Evolutionary conservation across 1,140 invertebrate genomes (phyloP), one percentile per base, ranked within the genome.

Genomic region (Lepidurus couesii): DNA sequence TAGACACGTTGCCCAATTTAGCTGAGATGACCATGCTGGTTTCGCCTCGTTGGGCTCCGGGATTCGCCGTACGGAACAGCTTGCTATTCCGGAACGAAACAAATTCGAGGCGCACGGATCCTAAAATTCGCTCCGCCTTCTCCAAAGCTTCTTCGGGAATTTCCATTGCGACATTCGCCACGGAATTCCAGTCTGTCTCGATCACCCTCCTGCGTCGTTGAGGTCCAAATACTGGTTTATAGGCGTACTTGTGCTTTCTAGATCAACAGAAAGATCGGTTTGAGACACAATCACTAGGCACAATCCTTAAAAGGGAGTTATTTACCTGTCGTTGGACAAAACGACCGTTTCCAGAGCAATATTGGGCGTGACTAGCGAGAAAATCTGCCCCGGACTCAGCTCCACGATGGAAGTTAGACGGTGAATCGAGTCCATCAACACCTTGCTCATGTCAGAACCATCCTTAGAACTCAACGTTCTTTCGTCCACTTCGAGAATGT

Each of bases 401-500:
- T 80, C 75, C 2, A 83, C 81, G 73, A 80, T 80, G n/a, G 80
- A 75, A 6, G 81, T 80, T 77, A 83, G 84, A 21, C 75, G 80
- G 65, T 84, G 81, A 45, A 84, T 83, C n/a, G 82, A 80, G 21
- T 82, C 74, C n/a, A 84, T 78, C 13, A 85, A 44, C 26, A 79
- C 42, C 7, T 77, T 43, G 6, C 80, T 81, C 1, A 82, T 80
- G 79, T 83, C 82, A 9, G 74, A 75, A 26, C 82, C 82, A 16
- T 65, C 53, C 6, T 74, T 81, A 1, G 79, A 44, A 26, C 82
- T 80, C 24, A 85, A 75, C 7, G 84, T 80, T 2, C 78, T 79
- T 26, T 82, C 83, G 75, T 85, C 82, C 11, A 84, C 82, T 21
- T 82, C 82, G 78, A 85, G 78, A 80, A 85, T 82, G 76, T 84